Percentiles rank a stretch among this genome's conserved stretches.
These are phyloP conservation scores for Isotomurus palustris DNA, from an alignment of 2,888 invertebrate species.

Conservation along the genomic window DNA sequence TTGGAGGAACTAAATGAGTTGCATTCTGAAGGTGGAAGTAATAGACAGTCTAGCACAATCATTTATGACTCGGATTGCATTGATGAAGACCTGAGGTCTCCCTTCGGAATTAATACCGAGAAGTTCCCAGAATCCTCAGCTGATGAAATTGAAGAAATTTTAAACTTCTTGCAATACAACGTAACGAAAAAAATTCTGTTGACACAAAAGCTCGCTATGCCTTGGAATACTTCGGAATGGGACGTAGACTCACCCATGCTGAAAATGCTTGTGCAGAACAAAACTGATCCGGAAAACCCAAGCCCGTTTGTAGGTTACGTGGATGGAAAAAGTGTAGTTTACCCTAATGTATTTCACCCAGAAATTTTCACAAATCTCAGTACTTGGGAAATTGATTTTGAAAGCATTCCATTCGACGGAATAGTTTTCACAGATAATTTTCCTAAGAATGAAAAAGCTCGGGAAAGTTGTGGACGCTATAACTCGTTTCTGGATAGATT, in stretches of 20 bases:
- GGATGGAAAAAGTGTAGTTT: conserved; percentile 17
- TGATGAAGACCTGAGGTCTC: conserved; percentile 50
- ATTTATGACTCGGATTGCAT: conserved; percentile 53
- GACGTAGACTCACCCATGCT: not conserved
- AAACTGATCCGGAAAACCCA: not conserved
- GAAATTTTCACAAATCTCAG: conserved; percentile 1
- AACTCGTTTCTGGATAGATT: conserved; percentile 10
- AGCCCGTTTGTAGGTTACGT: conserved; percentile 14
- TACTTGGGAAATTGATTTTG: not conserved
- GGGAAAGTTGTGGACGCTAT: not conserved
- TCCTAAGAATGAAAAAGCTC: conserved; percentile 33
- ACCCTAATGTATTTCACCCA: conserved; percentile 24
- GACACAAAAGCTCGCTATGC: conserved; percentile 20
- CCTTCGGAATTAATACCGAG: conserved; percentile 32
- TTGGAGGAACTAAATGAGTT: conserved; percentile 21
- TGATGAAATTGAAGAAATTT: conserved; percentile 24
- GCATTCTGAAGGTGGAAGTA: not conserved
- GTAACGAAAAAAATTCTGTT: conserved; percentile 21
- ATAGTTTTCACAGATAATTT: conserved; percentile 37
- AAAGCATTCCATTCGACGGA: conserved; percentile 25
- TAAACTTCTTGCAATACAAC: conserved; percentile 2
- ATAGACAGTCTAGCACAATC: conserved; percentile 27
- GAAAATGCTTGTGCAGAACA: conserved; percentile 6
- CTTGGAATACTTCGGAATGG: conserved; percentile 3
- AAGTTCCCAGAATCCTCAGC: conserved; percentile 29